These are phyloP conservation scores for Cheilinus undulatus DNA, from an alignment of 2,113 vertebrate species.

Conservation along the genomic window DNA sequence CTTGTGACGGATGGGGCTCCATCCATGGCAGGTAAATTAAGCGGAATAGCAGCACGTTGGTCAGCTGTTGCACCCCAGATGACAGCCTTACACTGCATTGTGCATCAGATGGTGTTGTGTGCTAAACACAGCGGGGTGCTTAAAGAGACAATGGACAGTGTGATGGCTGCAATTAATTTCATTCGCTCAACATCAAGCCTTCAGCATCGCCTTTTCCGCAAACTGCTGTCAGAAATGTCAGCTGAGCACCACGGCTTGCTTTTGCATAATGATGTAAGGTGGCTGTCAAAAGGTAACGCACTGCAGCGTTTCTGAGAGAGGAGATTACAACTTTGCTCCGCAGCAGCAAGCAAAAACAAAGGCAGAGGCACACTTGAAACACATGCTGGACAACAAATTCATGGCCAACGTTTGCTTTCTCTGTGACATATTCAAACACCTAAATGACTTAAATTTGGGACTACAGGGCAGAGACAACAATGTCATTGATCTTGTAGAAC, in stretches of 20 bases:
- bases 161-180: background rate
- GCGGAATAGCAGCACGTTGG: background rate
- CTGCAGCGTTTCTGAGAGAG: slow-evolving; percentile 32
- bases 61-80: background rate
- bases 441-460: background rate
- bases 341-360: background rate
- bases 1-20: slow-evolving; percentile 29
- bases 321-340: background rate
- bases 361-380: slow-evolving; percentile 2
- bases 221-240: slow-evolving; percentile 35
- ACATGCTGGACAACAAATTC: background rate
- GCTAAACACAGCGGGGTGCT: slow-evolving; percentile 8
- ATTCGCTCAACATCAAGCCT: slow-evolving; percentile 8
- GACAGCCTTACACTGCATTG: background rate
- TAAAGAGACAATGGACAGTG: background rate
- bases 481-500: background rate
- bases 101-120: slow-evolving; percentile 1
- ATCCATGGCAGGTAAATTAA: slow-evolving; percentile 10
- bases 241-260: slow-evolving; percentile 34
- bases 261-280: slow-evolving; percentile 36
- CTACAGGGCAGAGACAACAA: slow-evolving; percentile 1
- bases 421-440: background rate
- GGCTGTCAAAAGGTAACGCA: slow-evolving; percentile 41
- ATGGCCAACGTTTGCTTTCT: background rate
- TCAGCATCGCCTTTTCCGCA: background rate